Evolutionary conservation across 2,113 vertebrate genomes (phyloP), one percentile per base, ranked within the genome.

Genomic region (Leptobrachium ailaonicum): DNA sequence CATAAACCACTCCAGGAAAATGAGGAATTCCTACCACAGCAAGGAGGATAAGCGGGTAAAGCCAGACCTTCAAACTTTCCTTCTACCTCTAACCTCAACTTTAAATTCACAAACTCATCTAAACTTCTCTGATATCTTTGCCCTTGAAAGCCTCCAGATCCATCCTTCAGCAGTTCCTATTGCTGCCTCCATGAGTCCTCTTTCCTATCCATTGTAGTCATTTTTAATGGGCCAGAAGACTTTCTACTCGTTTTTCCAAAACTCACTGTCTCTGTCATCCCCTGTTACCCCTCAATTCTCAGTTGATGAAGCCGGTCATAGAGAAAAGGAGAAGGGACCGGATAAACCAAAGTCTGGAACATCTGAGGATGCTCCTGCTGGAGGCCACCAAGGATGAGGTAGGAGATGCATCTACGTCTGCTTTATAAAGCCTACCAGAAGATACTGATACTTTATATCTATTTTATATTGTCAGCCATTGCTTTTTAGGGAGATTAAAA

Each of bases 221-320:
- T 32, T 32, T 5, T 50, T 50, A 50, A 50, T 50, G 47, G 47
- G 47, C 47, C 4, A 32, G 20, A 32, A 32, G 20, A 32, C 4
- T 50, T 50, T 66, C 45, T 45, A 32, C n/a, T 45, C 47, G 1
- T 50, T 50, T 50, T 53, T 40, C 4, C 50, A 10, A 50, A 47
- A 11, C 10, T 66, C 6, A 54, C 63, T 71, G 1, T 42, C 43
- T 13, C 40, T 54, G 3, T 44, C 2, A 43, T 32, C 47, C 41
- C 73, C 50, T 71, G 9, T 62, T 4, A 9, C 73, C 41, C 20
- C 10, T 44, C 50, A 9, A 11, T 2, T 71, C 80, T 10, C 56
- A 91, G 90, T 76, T 89, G 6, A 80, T 89, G 73, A 91, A 91
- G n/a, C 90, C 90, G 4, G 76, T 89, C n/a, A 87, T 91, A 53